Evolutionary conservation across 2,888 invertebrate genomes (phyloP), one percentile per base, ranked within the genome.

Genomic region (Apamea monoglypha): DNA sequence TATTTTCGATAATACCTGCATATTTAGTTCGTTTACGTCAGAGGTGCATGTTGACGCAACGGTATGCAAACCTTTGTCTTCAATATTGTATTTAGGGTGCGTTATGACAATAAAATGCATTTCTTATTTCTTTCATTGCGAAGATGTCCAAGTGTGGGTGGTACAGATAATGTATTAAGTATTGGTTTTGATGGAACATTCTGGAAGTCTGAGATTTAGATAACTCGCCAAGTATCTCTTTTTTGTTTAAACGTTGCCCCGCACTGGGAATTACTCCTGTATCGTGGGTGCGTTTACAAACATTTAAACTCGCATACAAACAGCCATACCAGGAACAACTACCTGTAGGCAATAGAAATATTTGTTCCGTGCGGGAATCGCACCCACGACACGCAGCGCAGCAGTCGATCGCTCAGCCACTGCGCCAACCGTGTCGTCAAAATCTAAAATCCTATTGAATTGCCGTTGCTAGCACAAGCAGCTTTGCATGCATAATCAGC

Each of bases 1-100:
- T 47, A 44, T 47, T 69, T 7, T 36, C 47, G 36, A 40, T 72
- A 68, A 63, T 72, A 82, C 32, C 32, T 44, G 32, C 50, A 77
- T 53, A 86, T 83, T 78, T 53, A 67, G 47, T 21, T 71, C 61
- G 71, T 68, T 82, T 82, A 78, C 86, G 83, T 74, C 78, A 78
- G 78, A 86, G 71, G 53, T 86, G 68, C 68, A 74, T 32, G 36
- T 69, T 78, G 86, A 74, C 82, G 75, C 53, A 63, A 82, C 32
- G 10, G 29, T 25, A 74, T 32, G 59, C 68, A 66, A 40, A 53
- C 36, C 29, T 69, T 47, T 81, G 64, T 64, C 61, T 61, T 81
- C 47, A 53, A 47, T 64, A 75, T 44, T 59, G 40, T 53, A 68
- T 81, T 71, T 61, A n/a, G 36, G 47, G 25, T 68, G 76, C 64